These are phyloP conservation scores for Tigriopus californicus DNA, from an alignment of 2,888 invertebrate species.

Conservation along the genomic window DNA sequence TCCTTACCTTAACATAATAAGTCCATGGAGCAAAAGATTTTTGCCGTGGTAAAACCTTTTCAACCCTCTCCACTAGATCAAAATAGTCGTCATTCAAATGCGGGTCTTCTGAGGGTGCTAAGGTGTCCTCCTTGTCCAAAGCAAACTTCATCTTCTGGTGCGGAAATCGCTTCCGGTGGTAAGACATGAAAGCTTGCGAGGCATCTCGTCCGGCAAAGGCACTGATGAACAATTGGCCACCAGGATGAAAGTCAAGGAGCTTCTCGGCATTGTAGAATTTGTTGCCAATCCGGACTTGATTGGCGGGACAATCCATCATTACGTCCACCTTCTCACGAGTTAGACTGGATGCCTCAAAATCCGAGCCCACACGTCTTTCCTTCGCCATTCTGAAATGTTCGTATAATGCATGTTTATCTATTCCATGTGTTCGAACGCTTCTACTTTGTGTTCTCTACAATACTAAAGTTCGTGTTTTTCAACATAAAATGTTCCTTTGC, in stretches of 20 bases:
- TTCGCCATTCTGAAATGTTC: no score
- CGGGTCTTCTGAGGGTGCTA: background rate
- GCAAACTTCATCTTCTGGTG: background rate
- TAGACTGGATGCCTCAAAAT: no score
- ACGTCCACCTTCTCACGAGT: no score
- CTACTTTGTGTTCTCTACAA: no score
- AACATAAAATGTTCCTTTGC: no score
- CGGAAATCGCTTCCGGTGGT: background rate
- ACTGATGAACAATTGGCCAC: background rate
- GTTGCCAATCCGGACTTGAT: no score
- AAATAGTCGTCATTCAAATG: background rate
- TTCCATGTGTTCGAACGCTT: no score
- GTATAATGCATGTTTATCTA: no score
- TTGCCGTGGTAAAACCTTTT: background rate
- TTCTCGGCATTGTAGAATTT: constrained; percentile 4
- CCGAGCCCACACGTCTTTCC: no score
- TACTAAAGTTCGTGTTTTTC: no score
- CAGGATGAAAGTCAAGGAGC: background rate
- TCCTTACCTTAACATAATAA: background rate
- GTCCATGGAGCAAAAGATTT: constrained; percentile 4
- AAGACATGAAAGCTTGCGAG: background rate
- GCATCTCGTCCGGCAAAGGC: constrained; percentile 5
- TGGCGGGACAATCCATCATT: no score
- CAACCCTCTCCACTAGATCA: background rate
- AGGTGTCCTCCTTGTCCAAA: background rate